Base-by-base conservation (phyloP, 2,113 vertebrate species). In the Alouatta palliata region DNA sequence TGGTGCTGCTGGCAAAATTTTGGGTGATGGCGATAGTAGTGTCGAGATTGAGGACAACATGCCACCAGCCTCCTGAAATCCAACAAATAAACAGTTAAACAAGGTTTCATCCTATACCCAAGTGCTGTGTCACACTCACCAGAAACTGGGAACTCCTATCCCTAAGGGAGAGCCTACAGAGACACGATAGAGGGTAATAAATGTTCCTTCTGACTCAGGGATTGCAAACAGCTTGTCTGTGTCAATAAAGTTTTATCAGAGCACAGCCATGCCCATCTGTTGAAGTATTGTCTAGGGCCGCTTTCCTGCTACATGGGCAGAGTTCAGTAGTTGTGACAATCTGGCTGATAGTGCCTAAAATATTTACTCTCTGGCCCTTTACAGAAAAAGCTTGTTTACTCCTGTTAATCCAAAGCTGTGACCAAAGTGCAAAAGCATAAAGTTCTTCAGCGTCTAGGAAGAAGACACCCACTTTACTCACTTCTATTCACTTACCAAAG, bases 1-100 rank as follows among this genome's bases (percentile, higher is more conserved):
- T 99, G 92, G 99, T 99, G 25, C 99, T 99, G 98, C 99, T 99
- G 98, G 99, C 99, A 47, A 99, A 99, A 97, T 99, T 99, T 97
- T 99, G 99, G 1, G 99, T 99, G 97, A 99, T 98, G 70, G 99
- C 99, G 96, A 99, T 99, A 3, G 99, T 99, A 0, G 99, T 99
- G 98, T 99, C 99, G 45, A 99, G 97, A 90, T 99, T 99, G 89
- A 99, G 99, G 58, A 99, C 99, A 0, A 99, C 99, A 0, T 99
- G 99, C 99, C 99, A 99, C 99, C 99, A 99, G 21, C 99, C 99
- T 87, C 99, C 99, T 99, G 94, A 91, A 98, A 98, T 4, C 97
- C 95, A 98, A 94, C 35, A 66, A 25, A 70, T 1, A 9, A 37
- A 71, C 10, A 23, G 43, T 54, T 91, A 80, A 81, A 43, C 8